Evolutionary conservation across 2,888 invertebrate species (phyloP), one percentile per base, ranked within the genome.

Genomic region (Scrobipalpa costella): DNA sequence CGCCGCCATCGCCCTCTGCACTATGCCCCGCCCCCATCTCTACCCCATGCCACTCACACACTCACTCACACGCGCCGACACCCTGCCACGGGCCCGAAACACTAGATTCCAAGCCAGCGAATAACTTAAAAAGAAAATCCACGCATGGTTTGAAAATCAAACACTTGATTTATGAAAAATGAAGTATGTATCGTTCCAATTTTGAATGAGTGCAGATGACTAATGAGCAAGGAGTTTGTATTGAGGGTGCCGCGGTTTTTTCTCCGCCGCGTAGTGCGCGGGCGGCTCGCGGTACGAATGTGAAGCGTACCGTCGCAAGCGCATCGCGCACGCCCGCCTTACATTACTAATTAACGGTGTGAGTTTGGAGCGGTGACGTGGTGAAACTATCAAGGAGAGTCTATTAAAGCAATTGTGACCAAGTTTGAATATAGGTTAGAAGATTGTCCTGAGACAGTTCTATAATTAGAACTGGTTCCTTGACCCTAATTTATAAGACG

Each of bases 21-120:
- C 92, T 92, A 69, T 92, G 91, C 71, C 90, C 91, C 69, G 92
- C 90, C 73, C 92, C 92, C 90, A 91, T 92, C 77, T 67, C 77
- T 88, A 85, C 81, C 87, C 87, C 89, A 88, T 89, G 77, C 84
- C 87, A 84, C 86, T 86, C 85, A 85, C 86, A 85, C 86, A 83
- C 77, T 81, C 88, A 87, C 86, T 83, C 78, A 83, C 85, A 83
- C 84, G 79, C 79, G 79, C 70, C 81, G 84, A 85, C 88, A 86
- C 88, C 85, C 81, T 64, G 69, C 69, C 57, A 68, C 68, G n/a
- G 15, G 38, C 38, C 34, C 15, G 47, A 63, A 47, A 15, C 34
- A 36, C 59, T 59, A 17, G 38, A 5, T 5, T 38, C 61, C 57
- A 36, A 55, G 61, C 64, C 64, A 61, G 63, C 17, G 55, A 68